Base-by-base conservation (phyloP, 1,140 invertebrate genomes). In the Meloidogyne chitwoodi region DNA sequence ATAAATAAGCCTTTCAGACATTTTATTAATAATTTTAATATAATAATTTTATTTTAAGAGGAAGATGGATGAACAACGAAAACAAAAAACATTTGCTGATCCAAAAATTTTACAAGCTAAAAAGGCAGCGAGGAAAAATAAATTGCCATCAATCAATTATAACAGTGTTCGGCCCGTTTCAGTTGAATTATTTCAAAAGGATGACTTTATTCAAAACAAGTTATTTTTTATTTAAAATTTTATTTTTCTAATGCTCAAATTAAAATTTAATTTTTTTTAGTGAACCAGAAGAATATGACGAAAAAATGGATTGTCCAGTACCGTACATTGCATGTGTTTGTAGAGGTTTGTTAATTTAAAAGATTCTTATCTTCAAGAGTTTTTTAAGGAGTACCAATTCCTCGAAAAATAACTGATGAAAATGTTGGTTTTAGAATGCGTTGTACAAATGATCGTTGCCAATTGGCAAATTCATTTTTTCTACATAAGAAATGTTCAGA, bases 371-470 rank as follows among this genome's bases (percentile, higher is more conserved):
- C 24, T 73, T 27, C 24, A 31, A 38, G 10, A 38, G 10, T 38
- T 16, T 19, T 73, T 73, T 19, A 61, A 73, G 70, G 64, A n/a
- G 12, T 73, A 6, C 44, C 41, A 12, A 26, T 65, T 14, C 70
- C 70, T 38, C 12, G 11, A 24, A 73, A 65, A 26, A 64, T 73
- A 22, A 64, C 61, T 16, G 70, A 64, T 34, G 70, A 73, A 26
- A 48, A 24, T 22, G 22, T 2, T 22, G 70, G 70, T 34, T 38
- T 73, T 22, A 29, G 70, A 34, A 73, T 73, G 70, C 70, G 70
- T 63, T 73, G 70, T 34, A 73, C 70, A 63, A 73, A 73, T 31
- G 56, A 56, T 61, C 41, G 56, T 65, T 73, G 70, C 29, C 48
- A 14, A 14, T 73, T 73, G 70, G 70, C 64, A 6, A 63, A 22